phyloP scores from a whole-genome alignment of 1,140 invertebrate species.

The Andrena cerasifolii region DNA sequence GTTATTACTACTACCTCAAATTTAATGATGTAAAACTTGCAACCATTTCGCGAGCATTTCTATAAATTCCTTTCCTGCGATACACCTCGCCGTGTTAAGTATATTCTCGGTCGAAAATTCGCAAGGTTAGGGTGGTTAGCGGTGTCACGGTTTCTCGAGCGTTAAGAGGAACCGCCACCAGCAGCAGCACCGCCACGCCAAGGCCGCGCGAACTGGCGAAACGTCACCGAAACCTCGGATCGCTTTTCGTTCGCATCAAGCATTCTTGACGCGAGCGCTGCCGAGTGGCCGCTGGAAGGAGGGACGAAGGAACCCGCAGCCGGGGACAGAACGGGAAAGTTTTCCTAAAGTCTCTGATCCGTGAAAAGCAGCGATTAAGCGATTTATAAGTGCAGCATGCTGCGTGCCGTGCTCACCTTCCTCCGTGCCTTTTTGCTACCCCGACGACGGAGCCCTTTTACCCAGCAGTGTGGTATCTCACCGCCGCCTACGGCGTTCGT shows the following conservation, averaged over 20 bases:
- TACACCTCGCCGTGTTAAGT: too few relatives aligned
- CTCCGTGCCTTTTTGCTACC: not conserved
- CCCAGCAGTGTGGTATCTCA: slow-evolving; percentile 5
- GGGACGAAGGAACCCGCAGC: slow-evolving; percentile 3
- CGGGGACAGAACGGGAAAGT: slow-evolving; percentile 45
- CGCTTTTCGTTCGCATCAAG: slow-evolving; percentile 67
- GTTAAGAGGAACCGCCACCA: slow-evolving; percentile 53
- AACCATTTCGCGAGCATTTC: too few relatives aligned
- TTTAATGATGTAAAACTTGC: too few relatives aligned
- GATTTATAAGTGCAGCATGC: slow-evolving; percentile 66
- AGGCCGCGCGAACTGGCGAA: slow-evolving; percentile 34
- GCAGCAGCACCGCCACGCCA: slow-evolving; percentile 14
- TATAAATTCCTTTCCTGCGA: too few relatives aligned
- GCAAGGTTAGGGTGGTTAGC: slow-evolving; percentile 3
- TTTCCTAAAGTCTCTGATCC: slow-evolving; percentile 74
- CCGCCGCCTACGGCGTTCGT: slow-evolving; percentile 19
- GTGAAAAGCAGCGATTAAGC: slow-evolving; percentile 77
- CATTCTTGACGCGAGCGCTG: slow-evolving; percentile 60
- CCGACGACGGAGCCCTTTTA: slow-evolving; percentile 15
- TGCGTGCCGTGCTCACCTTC: not conserved
- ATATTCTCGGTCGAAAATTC: not conserved
- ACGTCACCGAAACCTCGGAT: slow-evolving; percentile 29
- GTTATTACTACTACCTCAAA: too few relatives aligned
- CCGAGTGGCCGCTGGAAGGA: slow-evolving; percentile 29
- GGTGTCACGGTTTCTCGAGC: slow-evolving; percentile 52